Base-by-base conservation (phyloP, 64 coral and sea anemone genomes). In the Anthopleura sola region DNA sequence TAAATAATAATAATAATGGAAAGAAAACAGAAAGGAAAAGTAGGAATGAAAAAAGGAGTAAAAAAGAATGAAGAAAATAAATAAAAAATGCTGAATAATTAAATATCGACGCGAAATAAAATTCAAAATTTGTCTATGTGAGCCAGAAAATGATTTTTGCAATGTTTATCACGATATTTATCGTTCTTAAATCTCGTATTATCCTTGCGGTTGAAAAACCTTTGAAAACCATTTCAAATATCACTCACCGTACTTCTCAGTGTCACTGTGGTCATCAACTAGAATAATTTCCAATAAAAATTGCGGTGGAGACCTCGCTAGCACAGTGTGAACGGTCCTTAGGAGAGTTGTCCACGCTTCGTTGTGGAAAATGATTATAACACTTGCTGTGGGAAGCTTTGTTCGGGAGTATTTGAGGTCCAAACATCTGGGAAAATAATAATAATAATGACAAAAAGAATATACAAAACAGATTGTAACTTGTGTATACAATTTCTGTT, bases 261-360 rank as follows among this genome's bases (percentile, higher is more conserved):
- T 80, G 19, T 85, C 93, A 53, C 97, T 99, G 34, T 21, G 81
- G 49, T 99, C 97, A 53, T 99, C 97, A 24, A 99, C 97, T 55
- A 99, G 74, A 66, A 99, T 92, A 13, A 99, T 90, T 75, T 99
- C 93, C 68, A 90, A 64, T 46, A 99, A 84, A 36, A 95, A 87
- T 13, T 86, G 62, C 6, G 81, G 87, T 36, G 97, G 97, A 2
- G 97, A 92, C 66, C 97, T 68, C 0, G 93, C 87, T 8, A 99
- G 56, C 3, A 99, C 93, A 0, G 89, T 94, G 84, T 99, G 92
- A 13, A 99, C 92, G 33, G 97, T 99, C 1, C 97, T 84, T 21
- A 99, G 44, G 13, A 99, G 90, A 1, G 97, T 99, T 21, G 93
- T 90, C 97, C 97, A 99, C 19, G 97, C 97, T 80, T 99, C 97